Percentiles rank a stretch among this genome's conserved stretches.
Evolutionary conservation across 2,888 invertebrate species (phyloP).

Genomic region (Sepioteuthis lessoniana): DNA sequence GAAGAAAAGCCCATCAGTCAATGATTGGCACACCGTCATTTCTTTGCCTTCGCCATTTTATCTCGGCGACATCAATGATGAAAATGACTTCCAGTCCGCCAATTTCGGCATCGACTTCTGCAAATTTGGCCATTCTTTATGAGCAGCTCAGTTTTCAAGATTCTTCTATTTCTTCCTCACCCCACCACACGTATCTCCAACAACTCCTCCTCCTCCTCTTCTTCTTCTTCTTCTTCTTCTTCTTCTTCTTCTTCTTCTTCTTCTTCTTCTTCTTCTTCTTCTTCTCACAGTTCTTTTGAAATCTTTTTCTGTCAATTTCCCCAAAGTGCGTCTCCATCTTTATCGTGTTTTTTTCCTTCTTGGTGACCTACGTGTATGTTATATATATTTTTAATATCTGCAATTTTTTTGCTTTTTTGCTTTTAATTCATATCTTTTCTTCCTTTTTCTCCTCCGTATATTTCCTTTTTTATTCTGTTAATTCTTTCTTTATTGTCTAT

Average conservation of each 20-base stretch:
- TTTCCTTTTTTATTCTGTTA: not conserved
- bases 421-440: not conserved
- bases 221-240: not conserved
- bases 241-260: not conserved
- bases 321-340: too few species aligned
- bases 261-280: not conserved
- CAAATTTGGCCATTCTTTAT: too few species aligned
- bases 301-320: too few species aligned
- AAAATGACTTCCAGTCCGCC: not conserved
- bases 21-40: not conserved
- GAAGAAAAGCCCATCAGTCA: not conserved
- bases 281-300: not conserved
- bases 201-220: too few species aligned
- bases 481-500: not conserved
- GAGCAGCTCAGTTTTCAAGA: too few species aligned
- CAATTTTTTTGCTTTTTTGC: not conserved
- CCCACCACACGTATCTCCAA: too few species aligned
- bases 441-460: too few species aligned
- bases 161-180: too few species aligned
- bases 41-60: not conserved
- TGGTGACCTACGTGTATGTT: too few species aligned
- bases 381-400: too few species aligned
- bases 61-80: conserved; percentile 1
- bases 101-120: not conserved
- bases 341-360: too few species aligned